phyloP scores from a whole-genome alignment of 2,797 vertebrate genomes.

The Champsocephalus gunnari region DNA sequence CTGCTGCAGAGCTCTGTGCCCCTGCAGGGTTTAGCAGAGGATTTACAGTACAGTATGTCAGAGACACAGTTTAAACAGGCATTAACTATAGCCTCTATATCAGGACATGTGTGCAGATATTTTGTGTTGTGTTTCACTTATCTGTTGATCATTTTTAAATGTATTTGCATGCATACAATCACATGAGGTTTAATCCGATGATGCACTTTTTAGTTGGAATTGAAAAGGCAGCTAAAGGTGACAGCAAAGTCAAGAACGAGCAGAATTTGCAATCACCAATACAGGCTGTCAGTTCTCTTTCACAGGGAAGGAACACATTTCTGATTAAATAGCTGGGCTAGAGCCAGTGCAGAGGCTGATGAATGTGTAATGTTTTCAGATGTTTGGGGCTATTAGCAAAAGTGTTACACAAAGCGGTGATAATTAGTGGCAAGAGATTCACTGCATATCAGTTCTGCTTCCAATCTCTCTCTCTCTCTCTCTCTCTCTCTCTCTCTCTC shows the following conservation, averaged over 20 bases:
- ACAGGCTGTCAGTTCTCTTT: slow-evolving; percentile 16
- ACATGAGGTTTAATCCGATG: slow-evolving; percentile 4
- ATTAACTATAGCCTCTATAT: slow-evolving; percentile 2
- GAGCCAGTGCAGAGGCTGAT: slow-evolving; percentile 40
- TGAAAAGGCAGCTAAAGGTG: slow-evolving; percentile 43
- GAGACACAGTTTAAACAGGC: slow-evolving; percentile 6
- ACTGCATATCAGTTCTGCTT: slow-evolving; percentile 25
- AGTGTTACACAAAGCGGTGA: slow-evolving; percentile 51
- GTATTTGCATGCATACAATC: neutral
- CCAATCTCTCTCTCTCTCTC: slow-evolving; percentile 3
- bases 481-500: no score
- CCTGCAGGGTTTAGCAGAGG: slow-evolving; percentile 28
- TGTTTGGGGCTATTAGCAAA: slow-evolving; percentile 57
- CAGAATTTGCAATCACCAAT: slow-evolving; percentile 29
- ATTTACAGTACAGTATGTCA: slow-evolving; percentile 13
- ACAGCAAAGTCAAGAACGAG: slow-evolving; percentile 45
- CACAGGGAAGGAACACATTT: slow-evolving; percentile 46
- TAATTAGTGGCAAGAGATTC: slow-evolving; percentile 57
- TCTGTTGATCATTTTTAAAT: slow-evolving; percentile 5
- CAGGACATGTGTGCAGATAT: slow-evolving; percentile 10
- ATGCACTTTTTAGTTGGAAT: slow-evolving; percentile 27
- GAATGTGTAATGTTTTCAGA: slow-evolving; percentile 55
- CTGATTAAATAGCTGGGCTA: slow-evolving; percentile 30
- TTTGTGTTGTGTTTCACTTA: slow-evolving; percentile 1
- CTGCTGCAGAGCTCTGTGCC: slow-evolving; percentile 59